A percentile compares a stretch with the other conserved stretches of the same genome.
Conservation (phyloP, 2,797 vertebrate genomes). For the Capromys pilorides region DNA sequence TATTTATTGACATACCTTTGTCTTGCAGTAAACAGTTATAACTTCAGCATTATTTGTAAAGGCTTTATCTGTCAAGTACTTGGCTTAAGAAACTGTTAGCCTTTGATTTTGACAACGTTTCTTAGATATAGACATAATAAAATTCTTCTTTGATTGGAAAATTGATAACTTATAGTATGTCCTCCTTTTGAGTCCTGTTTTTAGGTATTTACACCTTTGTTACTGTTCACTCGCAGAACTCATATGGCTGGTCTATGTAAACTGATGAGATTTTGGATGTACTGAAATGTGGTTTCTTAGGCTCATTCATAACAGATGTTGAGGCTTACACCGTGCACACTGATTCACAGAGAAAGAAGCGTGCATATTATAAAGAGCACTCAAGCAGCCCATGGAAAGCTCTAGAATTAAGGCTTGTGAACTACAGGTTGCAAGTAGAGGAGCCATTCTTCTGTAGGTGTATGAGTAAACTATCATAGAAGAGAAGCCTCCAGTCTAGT, state of each 20-base stretch:
- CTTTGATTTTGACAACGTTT: conserved; percentile 49
- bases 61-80: conserved; percentile 53
- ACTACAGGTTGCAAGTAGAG: neutral
- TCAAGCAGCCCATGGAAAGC: neutral
- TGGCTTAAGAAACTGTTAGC: neutral
- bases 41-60: conserved; percentile 24
- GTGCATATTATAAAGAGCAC: neutral
- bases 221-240: neutral
- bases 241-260: conserved; percentile 13
- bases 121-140: conserved; percentile 43
- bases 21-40: conserved; percentile 44
- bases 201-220: neutral
- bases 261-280: neutral
- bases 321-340: neutral
- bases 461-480: neutral
- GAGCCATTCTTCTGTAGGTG: neutral
- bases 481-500: neutral
- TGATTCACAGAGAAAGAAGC: conserved; percentile 19
- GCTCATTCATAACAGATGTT: neutral
- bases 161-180: neutral
- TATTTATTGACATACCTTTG: conserved; percentile 42
- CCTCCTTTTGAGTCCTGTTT: neutral
- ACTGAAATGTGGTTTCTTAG: conserved; percentile 34
- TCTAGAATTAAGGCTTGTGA: conserved; percentile 18
- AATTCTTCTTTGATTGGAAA: conserved; percentile 29